These are phyloP conservation scores for Orthosia gothica DNA, from an alignment of 2,888 invertebrate genomes.

Conservation along the genomic window DNA sequence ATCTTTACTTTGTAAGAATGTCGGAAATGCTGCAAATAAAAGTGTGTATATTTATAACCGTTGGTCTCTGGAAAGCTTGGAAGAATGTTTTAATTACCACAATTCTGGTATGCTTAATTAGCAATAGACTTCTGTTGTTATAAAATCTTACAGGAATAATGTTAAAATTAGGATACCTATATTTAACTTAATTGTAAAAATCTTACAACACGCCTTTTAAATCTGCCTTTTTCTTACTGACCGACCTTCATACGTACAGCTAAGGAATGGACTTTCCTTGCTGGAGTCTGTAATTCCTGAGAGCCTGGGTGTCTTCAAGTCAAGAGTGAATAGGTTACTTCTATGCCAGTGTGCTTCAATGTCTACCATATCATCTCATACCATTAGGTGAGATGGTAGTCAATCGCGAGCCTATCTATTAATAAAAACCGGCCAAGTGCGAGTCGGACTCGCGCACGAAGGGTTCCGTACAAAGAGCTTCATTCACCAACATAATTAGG, in stretches of 20 bases:
- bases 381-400: too few relatives aligned
- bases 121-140: background rate
- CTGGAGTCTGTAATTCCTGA: too few relatives aligned
- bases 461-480: too few relatives aligned
- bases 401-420: too few relatives aligned
- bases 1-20: conserved; percentile 16
- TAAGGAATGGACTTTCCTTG: too few relatives aligned
- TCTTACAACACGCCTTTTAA: background rate
- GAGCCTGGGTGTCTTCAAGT: too few relatives aligned
- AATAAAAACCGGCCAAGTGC: too few relatives aligned
- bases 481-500: too few relatives aligned
- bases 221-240: background rate
- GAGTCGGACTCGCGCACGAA: too few relatives aligned
- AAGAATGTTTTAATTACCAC: conserved; percentile 1
- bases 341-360: too few relatives aligned
- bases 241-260: background rate
- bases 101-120: background rate
- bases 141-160: background rate
- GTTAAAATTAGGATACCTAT: background rate
- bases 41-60: conserved; percentile 8
- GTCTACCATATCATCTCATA: too few relatives aligned
- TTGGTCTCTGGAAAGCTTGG: background rate
- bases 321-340: too few relatives aligned
- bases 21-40: conserved; percentile 14
- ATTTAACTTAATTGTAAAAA: conserved; percentile 1